Evolutionary conservation across 2,113 vertebrate genomes (phyloP), one percentile per base, ranked within the genome.

Genomic region (Colinus virginianus): DNA sequence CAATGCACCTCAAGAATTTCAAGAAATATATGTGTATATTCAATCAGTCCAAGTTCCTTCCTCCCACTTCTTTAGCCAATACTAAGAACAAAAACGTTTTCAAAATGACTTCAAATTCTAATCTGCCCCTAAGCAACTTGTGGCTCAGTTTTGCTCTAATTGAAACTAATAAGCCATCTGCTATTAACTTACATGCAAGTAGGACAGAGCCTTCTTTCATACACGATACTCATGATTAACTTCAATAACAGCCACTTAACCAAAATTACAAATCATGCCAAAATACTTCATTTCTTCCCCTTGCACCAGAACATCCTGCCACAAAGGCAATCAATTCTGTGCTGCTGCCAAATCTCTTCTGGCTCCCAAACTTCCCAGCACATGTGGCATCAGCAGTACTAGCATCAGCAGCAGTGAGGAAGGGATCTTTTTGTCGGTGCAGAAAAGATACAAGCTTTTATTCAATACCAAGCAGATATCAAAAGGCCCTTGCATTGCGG

Each of bases 121-220:
- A 95, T 90, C 81, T 95, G 89, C 90, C 95, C 93, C 90, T 91
- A 95, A 92, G 92, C 89, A 92, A 92, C 75, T 69, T 61, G 61
- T 79, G 61, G 84, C 79, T 96, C 68, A 72, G 71, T 90, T 82
- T 89, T 91, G 59, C 89, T 91, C 89, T 96, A 91, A 95, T 86
- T 93, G 88, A 90, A 94, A 91, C 80, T 95, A 96, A 95, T 94
- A 90, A 96, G 84, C 91, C 93, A 93, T 94, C 93, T 96, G 95
- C 71, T 87, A 59, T 74, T 91, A 93, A 92, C 87, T 89, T 62
- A n/a, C 5, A 84, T 51, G 84, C 64, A 95, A 96, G 89, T 95
- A 96, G 94, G 89, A 85, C 92, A 94, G 71, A 83, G 59, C 34
- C 12, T 82, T 70, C 75, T 80, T 89, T 95, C 78, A 32, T 40